Evolutionary conservation across 2,113 vertebrate species (phyloP).

Genomic region (Muscicapa adusta): DNA sequence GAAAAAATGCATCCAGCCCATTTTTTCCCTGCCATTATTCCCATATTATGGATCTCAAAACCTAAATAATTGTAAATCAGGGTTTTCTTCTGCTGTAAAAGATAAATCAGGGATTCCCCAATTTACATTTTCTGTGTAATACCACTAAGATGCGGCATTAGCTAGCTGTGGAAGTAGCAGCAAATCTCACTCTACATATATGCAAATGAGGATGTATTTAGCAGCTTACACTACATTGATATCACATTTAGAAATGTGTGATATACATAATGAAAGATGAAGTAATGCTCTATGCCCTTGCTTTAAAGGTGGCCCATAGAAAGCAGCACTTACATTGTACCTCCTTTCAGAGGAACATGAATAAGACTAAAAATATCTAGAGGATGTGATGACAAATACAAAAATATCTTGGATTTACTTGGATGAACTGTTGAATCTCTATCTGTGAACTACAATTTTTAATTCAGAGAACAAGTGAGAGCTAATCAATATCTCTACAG

Average conservation of each 20-base stretch:
- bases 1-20: slow-evolving; percentile 28
- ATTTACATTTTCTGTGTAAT: neutral
- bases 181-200: neutral
- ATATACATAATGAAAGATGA: slow-evolving; percentile 4
- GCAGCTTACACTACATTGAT: neutral
- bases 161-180: neutral
- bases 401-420: neutral
- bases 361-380: neutral
- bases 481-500: neutral
- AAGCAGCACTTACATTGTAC: neutral
- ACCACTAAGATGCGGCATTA: neutral
- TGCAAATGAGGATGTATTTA: slow-evolving; percentile 1
- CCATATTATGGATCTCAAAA: neutral
- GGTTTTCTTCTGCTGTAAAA: neutral
- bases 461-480: neutral
- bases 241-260: neutral
- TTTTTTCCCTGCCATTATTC: slow-evolving; percentile 3
- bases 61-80: neutral
- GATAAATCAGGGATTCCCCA: neutral
- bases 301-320: neutral
- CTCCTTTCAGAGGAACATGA: neutral
- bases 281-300: neutral
- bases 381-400: neutral
- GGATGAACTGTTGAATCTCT: neutral
- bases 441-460: neutral